Evolutionary conservation across 2,113 vertebrate genomes (phyloP).

Genomic region (Elaphurus davidianus): DNA sequence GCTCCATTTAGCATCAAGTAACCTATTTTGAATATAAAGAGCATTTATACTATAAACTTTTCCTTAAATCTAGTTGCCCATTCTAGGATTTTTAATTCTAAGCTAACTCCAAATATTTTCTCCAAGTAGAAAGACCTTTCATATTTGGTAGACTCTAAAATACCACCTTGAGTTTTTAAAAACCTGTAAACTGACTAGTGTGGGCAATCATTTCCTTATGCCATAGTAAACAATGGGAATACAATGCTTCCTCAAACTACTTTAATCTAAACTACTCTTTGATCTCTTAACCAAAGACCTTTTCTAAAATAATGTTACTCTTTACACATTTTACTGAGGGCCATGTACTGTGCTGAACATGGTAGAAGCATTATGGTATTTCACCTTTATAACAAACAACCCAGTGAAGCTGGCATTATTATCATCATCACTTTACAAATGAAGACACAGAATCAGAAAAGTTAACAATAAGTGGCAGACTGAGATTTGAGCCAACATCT

Average conservation of each 20-base stretch:
- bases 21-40: conserved; percentile 12
- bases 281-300: neutral
- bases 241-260: neutral
- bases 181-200: neutral
- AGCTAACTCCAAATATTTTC: neutral
- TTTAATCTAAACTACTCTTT: neutral
- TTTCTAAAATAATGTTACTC: conserved; percentile 17
- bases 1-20: neutral
- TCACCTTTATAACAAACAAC: neutral
- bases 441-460: conserved; percentile 10
- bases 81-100: neutral
- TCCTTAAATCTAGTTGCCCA: neutral
- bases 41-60: neutral
- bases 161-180: neutral
- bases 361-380: neutral
- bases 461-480: neutral
- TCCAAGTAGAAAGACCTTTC: neutral
- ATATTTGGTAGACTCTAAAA: neutral
- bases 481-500: neutral
- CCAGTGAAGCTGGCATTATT: neutral
- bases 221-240: neutral
- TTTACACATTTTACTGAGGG: neutral
- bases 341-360: neutral
- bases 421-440: conserved; percentile 6
- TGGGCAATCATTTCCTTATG: neutral